These are phyloP conservation scores for Diceros bicornis DNA, from an alignment of 2,797 vertebrate genomes.

Conservation along the genomic window DNA sequence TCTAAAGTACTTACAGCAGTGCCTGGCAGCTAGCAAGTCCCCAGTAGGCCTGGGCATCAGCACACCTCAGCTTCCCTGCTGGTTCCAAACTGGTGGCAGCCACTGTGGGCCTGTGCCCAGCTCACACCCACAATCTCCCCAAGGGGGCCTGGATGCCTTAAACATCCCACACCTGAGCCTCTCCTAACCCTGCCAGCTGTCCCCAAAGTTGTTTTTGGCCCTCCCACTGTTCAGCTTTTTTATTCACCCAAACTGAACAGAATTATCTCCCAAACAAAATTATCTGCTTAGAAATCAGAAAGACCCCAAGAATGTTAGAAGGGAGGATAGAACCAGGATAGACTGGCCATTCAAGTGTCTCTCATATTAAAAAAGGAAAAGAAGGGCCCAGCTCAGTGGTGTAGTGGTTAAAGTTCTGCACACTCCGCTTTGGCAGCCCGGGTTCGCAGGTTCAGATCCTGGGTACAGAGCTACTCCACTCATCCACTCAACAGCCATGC, in stretches of 20 bases:
- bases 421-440: no score
- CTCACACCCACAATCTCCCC: neutral
- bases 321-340: neutral
- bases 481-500: no score
- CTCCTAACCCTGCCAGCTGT: neutral
- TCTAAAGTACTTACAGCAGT: neutral
- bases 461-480: no score
- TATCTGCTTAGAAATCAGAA: constrained; percentile 15
- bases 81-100: neutral
- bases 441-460: no score
- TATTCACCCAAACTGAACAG: neutral
- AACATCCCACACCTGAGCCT: neutral
- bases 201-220: neutral
- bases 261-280: constrained; percentile 40
- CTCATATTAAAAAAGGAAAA: neutral
- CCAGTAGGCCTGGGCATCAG: neutral
- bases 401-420: no score
- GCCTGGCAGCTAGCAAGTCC: neutral
- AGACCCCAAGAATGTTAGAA: neutral
- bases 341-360: neutral
- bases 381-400: no score
- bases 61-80: neutral
- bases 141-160: neutral
- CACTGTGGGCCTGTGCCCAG: neutral
- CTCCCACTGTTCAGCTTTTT: neutral